Conservation (phyloP, 2,113 vertebrate species). For the Isichthys henryi region DNA sequence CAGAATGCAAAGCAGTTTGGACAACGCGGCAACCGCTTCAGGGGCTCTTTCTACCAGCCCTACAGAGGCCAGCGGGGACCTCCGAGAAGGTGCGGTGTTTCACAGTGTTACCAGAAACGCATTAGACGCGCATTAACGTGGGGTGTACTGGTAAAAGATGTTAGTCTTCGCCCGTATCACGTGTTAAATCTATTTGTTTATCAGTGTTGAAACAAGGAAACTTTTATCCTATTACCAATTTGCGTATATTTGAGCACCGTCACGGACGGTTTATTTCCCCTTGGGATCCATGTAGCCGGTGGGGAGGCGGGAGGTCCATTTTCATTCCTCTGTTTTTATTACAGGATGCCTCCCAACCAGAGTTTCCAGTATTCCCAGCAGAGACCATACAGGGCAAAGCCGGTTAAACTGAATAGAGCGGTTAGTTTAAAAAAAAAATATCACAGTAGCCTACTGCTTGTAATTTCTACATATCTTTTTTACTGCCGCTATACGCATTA, state of each 20-base stretch:
- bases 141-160: neutral
- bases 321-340: neutral
- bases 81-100: neutral
- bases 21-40: conserved; percentile 17
- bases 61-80: neutral
- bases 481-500: neutral
- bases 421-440: conserved; percentile 25
- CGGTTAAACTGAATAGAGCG: conserved; percentile 32
- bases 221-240: neutral
- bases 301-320: neutral
- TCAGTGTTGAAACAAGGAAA: neutral
- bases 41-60: conserved; percentile 23
- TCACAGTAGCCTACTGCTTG: neutral
- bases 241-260: neutral
- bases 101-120: neutral
- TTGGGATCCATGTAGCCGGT: neutral
- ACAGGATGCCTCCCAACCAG: conserved; percentile 29
- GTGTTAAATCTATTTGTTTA: neutral
- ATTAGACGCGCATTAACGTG: neutral
- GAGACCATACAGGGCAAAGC: conserved; percentile 17
- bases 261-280: neutral
- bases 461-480: neutral
- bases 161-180: neutral
- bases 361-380: conserved; percentile 23
- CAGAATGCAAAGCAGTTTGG: conserved; percentile 23